These are phyloP conservation scores for Heterodera schachtii DNA, from an alignment of 1,140 invertebrate species.

Conservation along the genomic window DNA sequence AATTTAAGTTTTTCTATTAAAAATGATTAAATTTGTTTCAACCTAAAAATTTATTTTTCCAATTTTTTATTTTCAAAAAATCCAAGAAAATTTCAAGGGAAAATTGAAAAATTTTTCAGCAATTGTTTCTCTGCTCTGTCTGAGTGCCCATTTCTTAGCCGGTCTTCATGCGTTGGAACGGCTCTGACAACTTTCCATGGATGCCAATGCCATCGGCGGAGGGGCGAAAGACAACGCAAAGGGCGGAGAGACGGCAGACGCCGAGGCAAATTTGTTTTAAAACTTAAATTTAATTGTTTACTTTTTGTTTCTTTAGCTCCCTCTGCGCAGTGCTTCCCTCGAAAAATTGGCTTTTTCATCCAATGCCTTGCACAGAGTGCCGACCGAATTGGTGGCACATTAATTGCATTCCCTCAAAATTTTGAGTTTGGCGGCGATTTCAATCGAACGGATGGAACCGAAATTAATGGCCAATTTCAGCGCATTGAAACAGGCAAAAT, in stretches of 20 bases:
- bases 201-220: conserved; percentile 47
- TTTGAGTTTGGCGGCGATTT: conserved; percentile 36
- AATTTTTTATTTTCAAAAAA: no score
- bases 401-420: no score
- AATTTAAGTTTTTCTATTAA: no score
- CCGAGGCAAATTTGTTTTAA: neutral
- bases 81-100: no score
- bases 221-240: neutral
- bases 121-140: neutral
- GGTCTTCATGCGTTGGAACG: conserved; percentile 29
- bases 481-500: conserved; percentile 51
- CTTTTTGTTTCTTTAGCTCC: neutral
- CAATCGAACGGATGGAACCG: no score
- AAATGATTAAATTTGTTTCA: no score
- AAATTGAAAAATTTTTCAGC: no score
- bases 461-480: conserved; percentile 8
- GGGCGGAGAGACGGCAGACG: no score
- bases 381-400: conserved; percentile 24
- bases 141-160: conserved; percentile 38
- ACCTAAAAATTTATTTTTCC: no score
- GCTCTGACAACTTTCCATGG: conserved; percentile 44
- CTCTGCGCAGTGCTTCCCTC: no score
- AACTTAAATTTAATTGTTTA: neutral
- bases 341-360: conserved; percentile 46
- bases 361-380: conserved; percentile 41